Base-by-base conservation (phyloP, 2,113 vertebrate genomes). In the Gymnogyps californianus region DNA sequence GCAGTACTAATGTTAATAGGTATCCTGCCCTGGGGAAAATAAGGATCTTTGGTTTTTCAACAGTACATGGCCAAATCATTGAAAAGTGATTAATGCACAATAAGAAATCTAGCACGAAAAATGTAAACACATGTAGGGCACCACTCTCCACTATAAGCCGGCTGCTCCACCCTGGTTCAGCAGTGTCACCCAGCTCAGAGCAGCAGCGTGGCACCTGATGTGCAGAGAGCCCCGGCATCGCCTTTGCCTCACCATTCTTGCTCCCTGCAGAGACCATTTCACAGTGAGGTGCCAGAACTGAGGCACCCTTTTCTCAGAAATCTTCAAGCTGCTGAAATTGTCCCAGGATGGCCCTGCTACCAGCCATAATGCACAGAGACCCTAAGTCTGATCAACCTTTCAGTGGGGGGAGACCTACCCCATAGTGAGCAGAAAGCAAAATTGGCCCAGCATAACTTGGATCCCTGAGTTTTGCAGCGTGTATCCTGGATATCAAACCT, bases 201-300 rank as follows among this genome's bases (percentile, higher is more conserved):
- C 42, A 85, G 55, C 36, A n/a, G 13, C 0, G 2, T 29, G 31
- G 20, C 15, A 49, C 2, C 6, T 42, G 13, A 19, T 3, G 8
- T 15, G 22, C 18, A n/a, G 42, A 42, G 7, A 64, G 2, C 17
- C 22, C 32, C 1, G 0, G n/a, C 16, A 19, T n/a, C 6, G 0
- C 47, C 34, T 83, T 26, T 46, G 16, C 22, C 22, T 79, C 21
- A 5, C 9, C 7, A 0, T 38, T 64, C 51, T 62, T 76, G 15
- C 31, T 82, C 13, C 46, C 18, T 46, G 8, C 17, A 67, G 29
- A 77, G 18, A 44, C 4, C 20, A 40, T 52, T 75, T n/a, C 67
- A 79, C 24, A 75, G 34, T 46, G 7, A 26, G 5, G 7, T 9
- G 13, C 8, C 32, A 67, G 38, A 90, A 67, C 13, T 0, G 0